Base-by-base conservation (phyloP, 2,113 vertebrate genomes). In the Sapajus apella region DNA sequence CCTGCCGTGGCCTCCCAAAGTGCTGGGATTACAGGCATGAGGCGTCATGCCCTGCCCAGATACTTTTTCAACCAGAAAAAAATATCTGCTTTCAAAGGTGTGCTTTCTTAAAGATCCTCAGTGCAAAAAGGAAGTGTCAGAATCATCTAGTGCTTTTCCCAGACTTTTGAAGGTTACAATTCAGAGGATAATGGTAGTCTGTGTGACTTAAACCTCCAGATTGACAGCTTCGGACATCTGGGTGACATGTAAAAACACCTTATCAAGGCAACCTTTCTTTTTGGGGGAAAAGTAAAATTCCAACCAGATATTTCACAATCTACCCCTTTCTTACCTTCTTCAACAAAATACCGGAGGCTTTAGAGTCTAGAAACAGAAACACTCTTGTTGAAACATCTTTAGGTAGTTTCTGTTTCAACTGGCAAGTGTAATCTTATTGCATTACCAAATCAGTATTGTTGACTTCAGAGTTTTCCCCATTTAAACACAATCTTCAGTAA, bases 231-330 rank as follows among this genome's bases (percentile, higher is more conserved):
- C 88, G 81, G 35, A 92, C 61, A 50, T 12, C n/a, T 83, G 23
- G 8, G 12, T 75, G 72, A 43, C 45, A 68, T 70, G 37, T 77
- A 45, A 86, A 89, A 94, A 45, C 40, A 83, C 72, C 66, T 98
- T 96, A 93, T 87, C 55, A 96, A 91, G 83, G 14, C 50, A 93
- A 64, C 56, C 30, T 93, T 96, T 97, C 27, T 70, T 91, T 94
- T 87, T 56, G 76, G 55, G 72, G 79, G 20, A 95, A 95, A 90
- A 94, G 27, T 80, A 35, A 95, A 92, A 82, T 97, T 89, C 88
- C 79, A 45, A 55, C 77, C 88, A 97, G 97, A 95, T 96, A 96
- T 76, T 98, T 98, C 32, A 93, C 55, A 72, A 14, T 50, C 86
- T 88, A 97, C 80, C 20, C 85, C 85, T 70, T 94, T 82, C 30